Base-by-base conservation (phyloP, 2,797 vertebrate genomes). In the Siniperca undulata region DNA sequence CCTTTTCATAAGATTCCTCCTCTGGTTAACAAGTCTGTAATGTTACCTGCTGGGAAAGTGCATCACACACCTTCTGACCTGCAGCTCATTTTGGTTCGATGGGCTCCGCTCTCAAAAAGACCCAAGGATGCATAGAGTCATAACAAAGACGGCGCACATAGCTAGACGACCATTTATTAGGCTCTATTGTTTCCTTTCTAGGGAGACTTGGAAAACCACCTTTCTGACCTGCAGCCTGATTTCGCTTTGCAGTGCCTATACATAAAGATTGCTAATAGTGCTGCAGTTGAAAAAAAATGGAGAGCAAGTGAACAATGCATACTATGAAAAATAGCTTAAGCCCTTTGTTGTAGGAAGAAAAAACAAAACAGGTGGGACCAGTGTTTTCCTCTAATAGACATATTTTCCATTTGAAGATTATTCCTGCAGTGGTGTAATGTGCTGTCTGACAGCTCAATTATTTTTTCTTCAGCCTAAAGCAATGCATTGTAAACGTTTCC, bases 11-110 rank as follows among this genome's bases (percentile, higher is more conserved):
- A 48, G 13, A 52, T 68, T 73, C 50, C 20, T 73, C 36, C 17
- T 59, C 48, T 78, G 74, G 64, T 83, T 86, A 90, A 72, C 77
- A 74, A 86, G 83, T 68, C 52, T 60, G 71, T 48, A 58, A 70
- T 58, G 42, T 86, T 55, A 65, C 83, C 74, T 40, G 22, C 17
- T 50, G 78, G 85, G 82, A 50, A 80, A 83, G 65, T n/a, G 34
- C 53, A 24, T 7, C 11, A 14, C 73, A 70, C 80, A 89, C 85
- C 85, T 89, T 64, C 72, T 88, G 83, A 91, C 89, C 88, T 53
- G 58, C 64, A 53, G 70, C 78, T 89, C 77, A 90, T 89, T 90
- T 82, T 55, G 40, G 38, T 50, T 87, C 48, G 0, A 64, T 74
- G 48, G 69, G 53, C 55, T 81, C 30, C 1, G 20, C 59, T 69